Percentiles rank a stretch among this genome's conserved stretches.
Evolutionary conservation across 2,888 invertebrate species (phyloP).

Genomic region (Lochmaea capreae): DNA sequence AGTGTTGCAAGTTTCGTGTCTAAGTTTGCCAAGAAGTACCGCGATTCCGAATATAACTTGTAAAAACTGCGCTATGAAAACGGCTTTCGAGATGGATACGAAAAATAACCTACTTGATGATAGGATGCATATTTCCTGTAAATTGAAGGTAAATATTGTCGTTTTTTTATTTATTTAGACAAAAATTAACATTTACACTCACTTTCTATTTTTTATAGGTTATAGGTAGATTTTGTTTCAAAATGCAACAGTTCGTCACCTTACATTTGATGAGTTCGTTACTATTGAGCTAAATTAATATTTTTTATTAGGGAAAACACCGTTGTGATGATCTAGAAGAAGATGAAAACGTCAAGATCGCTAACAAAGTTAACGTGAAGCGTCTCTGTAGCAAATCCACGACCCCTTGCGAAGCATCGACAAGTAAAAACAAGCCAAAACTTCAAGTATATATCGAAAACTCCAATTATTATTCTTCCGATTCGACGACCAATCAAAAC

Average conservation of each 20-base stretch:
- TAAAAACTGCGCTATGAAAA: constrained; percentile 62
- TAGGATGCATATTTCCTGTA: constrained; percentile 75
- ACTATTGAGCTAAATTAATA: neutral
- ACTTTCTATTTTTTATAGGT: too few relatives aligned
- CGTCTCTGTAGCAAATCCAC: constrained; percentile 50
- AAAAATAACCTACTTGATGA: constrained; percentile 71
- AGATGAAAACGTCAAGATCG: constrained; percentile 65
- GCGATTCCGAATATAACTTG: constrained; percentile 74
- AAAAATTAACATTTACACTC: neutral
- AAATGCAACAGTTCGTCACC: too few relatives aligned
- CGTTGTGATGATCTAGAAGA: constrained; percentile 82
- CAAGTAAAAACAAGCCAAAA: constrained; percentile 55
- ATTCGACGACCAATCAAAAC: constrained; percentile 40
- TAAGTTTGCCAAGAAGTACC: constrained; percentile 81
- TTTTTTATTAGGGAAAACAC: constrained; percentile 63
- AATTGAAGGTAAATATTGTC: constrained; percentile 66
- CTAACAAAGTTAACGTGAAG: constrained; percentile 43
- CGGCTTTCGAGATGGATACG: constrained; percentile 47
- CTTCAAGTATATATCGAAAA: constrained; percentile 51
- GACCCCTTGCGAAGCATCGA: constrained; percentile 54
- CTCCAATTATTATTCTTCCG: constrained; percentile 38
- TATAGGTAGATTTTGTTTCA: too few relatives aligned
- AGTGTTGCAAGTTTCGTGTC: constrained; percentile 72
- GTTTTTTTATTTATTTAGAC: neutral
- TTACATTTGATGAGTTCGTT: neutral